phyloP scores from a whole-genome alignment of 2,797 vertebrate species.

The Steatocranus sp. region DNA sequence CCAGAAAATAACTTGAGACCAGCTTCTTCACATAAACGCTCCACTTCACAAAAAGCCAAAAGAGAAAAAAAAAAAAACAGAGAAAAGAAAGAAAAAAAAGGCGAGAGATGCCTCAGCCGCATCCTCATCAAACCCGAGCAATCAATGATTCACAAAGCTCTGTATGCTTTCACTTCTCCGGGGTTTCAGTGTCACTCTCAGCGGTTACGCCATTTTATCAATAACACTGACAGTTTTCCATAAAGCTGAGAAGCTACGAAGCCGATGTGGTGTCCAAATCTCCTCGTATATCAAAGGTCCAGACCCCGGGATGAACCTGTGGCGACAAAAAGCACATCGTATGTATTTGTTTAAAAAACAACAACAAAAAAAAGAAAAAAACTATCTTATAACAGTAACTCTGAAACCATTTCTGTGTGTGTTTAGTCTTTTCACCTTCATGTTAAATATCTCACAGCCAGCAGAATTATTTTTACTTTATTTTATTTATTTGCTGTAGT shows the following conservation, averaged over 20 bases:
- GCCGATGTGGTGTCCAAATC: background rate
- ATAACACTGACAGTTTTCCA: background rate
- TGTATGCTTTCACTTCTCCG: background rate
- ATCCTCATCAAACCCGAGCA: background rate
- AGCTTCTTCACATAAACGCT: slow-evolving; percentile 15
- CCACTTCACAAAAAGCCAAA: slow-evolving; percentile 32
- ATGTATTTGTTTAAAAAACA: background rate
- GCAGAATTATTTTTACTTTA: background rate
- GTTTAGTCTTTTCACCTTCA: background rate
- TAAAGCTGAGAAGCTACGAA: background rate
- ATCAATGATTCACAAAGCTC: background rate
- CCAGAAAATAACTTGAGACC: slow-evolving; percentile 5
- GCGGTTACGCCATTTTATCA: background rate
- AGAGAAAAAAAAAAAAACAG: background rate
- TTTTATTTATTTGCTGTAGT: background rate
- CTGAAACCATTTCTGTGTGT: background rate
- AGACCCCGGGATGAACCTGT: background rate
- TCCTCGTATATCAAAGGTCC: background rate
- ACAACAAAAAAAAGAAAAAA: background rate
- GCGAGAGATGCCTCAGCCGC: background rate
- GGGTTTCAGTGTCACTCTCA: background rate
- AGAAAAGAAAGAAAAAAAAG: background rate
- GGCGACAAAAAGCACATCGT: background rate
- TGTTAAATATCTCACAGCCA: background rate
- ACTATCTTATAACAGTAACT: background rate